Conservation (phyloP, 2,113 vertebrate genomes). For the Nothoprocta pentlandii region DNA sequence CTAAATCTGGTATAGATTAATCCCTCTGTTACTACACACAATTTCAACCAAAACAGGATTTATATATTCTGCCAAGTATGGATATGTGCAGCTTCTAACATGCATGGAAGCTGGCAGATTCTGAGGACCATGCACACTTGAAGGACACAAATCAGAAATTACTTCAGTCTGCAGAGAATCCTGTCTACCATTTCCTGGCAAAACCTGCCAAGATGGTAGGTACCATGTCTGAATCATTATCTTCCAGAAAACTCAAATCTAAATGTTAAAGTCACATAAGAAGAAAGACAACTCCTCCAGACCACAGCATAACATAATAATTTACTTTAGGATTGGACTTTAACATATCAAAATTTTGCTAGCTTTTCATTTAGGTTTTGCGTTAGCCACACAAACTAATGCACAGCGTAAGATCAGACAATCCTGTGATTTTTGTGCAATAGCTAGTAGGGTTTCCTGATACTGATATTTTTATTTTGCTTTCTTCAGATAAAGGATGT, state of each 20-base stretch:
- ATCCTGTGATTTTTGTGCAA: neutral
- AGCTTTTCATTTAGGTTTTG: neutral
- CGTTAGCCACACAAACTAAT: neutral
- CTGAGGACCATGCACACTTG: neutral
- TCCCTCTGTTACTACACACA: neutral
- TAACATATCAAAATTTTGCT: neutral
- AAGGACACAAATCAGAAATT: neutral
- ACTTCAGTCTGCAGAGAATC: neutral
- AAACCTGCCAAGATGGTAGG: neutral
- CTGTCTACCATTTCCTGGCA: neutral
- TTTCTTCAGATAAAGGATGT: neutral
- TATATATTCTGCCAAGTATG: neutral
- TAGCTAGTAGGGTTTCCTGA: neutral
- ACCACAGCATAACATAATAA: neutral
- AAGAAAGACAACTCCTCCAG: neutral
- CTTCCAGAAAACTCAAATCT: neutral
- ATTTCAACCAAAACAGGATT: neutral
- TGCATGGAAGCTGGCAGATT: neutral
- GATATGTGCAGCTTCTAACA: neutral
- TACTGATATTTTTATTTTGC: neutral
- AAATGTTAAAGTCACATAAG: conserved; percentile 1
- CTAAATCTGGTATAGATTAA: neutral
- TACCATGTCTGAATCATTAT: neutral
- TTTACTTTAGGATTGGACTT: neutral
- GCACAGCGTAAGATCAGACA: neutral